Conservation (phyloP, 2,797 vertebrate species). For the Serranus cabrilla region DNA sequence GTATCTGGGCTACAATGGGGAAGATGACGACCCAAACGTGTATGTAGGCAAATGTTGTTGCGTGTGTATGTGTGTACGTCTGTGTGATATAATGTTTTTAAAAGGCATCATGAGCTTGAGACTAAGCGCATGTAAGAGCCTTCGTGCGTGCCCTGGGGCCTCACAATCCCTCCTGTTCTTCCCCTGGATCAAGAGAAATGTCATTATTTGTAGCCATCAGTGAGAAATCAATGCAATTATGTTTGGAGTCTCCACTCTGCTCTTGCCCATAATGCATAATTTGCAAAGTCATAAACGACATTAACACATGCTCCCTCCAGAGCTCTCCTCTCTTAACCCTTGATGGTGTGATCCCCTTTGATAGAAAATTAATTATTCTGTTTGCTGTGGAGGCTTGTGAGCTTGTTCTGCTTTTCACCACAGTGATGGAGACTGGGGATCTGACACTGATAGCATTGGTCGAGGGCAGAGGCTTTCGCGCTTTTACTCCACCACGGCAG, state of each 20-base stretch:
- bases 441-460: conserved; percentile 18
- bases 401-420: conserved; percentile 5
- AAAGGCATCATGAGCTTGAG: conserved; percentile 63
- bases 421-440: conserved; percentile 4
- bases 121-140: conserved; percentile 53
- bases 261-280: conserved; percentile 82
- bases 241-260: conserved; percentile 85
- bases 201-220: conserved; percentile 87
- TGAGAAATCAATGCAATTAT: conserved; percentile 87
- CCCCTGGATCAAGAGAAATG: conserved; percentile 87
- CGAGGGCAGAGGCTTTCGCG: conserved; percentile 28
- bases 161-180: conserved; percentile 75
- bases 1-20: conserved; percentile 45
- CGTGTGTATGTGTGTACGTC: conserved; percentile 29
- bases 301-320: conserved; percentile 75
- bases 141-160: conserved; percentile 70
- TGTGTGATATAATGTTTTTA: conserved; percentile 70
- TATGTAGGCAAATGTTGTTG: conserved; percentile 54
- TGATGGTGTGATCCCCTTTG: conserved; percentile 50
- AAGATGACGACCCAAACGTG: conserved; percentile 64
- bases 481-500: conserved; percentile 4
- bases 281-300: conserved; percentile 80
- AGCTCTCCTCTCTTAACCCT: conserved; percentile 65
- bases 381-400: conserved; percentile 47
- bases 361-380: conserved; percentile 65